Evolutionary conservation across 2,797 vertebrate genomes (phyloP).

Genomic region (Sorex maritimensis): DNA sequence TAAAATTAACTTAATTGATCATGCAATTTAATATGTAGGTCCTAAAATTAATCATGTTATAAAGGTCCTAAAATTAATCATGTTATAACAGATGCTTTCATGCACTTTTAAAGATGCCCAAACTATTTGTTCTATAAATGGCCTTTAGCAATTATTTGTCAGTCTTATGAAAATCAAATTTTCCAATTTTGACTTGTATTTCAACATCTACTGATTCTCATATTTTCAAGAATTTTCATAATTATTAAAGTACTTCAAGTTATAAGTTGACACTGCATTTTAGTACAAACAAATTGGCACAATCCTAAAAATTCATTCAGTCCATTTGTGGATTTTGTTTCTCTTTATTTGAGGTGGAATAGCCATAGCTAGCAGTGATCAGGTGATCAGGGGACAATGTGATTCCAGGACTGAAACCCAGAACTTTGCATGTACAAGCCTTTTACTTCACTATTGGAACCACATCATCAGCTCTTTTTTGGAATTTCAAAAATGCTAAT

Average conservation of each 20-base stretch:
- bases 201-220: slow-evolving; percentile 31
- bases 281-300: not conserved
- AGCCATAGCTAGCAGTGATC: too few relatives aligned
- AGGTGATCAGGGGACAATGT: too few relatives aligned
- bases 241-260: slow-evolving; percentile 9
- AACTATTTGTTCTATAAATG: slow-evolving; percentile 32
- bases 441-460: too few relatives aligned
- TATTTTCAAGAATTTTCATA: slow-evolving; percentile 23
- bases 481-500: slow-evolving; percentile 37
- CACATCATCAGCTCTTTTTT: not conserved
- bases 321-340: slow-evolving; percentile 34
- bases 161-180: slow-evolving; percentile 46
- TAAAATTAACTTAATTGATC: slow-evolving; percentile 19
- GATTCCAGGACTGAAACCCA: too few relatives aligned
- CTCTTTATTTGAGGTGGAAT: too few relatives aligned
- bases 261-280: slow-evolving; percentile 6
- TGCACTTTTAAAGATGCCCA: slow-evolving; percentile 8
- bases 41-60: slow-evolving; percentile 49
- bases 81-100: slow-evolving; percentile 60
- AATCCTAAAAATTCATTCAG: not conserved
- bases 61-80: slow-evolving; percentile 59
- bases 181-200: slow-evolving; percentile 38
- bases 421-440: too few relatives aligned
- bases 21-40: slow-evolving; percentile 51
- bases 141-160: not conserved